These are phyloP conservation scores for Xerus inauris DNA, from an alignment of 2,113 vertebrate species.

Conservation along the genomic window DNA sequence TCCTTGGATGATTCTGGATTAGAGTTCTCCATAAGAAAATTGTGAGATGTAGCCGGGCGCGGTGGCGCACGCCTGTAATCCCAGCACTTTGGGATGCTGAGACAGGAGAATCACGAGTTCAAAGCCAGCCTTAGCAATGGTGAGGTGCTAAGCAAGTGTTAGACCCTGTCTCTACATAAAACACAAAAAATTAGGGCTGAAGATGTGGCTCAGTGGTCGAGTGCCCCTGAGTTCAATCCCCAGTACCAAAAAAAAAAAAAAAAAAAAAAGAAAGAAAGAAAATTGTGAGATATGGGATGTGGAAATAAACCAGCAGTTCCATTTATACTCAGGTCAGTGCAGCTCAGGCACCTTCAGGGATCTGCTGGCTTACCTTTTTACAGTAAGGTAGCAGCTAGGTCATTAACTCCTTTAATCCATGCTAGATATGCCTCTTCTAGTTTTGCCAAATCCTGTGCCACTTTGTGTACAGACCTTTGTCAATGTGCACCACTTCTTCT, in stretches of 20 bases:
- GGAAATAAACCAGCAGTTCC: not conserved
- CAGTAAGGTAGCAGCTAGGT: too few relatives aligned
- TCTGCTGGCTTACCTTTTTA: not conserved
- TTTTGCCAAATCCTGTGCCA: not conserved
- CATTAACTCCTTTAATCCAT: not conserved
- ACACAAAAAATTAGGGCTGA: too few relatives aligned
- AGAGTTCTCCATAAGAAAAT: not conserved
- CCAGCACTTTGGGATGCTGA: too few relatives aligned
- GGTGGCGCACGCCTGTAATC: too few relatives aligned
- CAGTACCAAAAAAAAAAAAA: too few relatives aligned
- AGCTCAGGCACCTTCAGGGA: not conserved
- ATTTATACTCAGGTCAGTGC: not conserved
- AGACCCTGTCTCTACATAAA: too few relatives aligned
- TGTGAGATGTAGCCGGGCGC: not conserved
- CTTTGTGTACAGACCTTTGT: not conserved
- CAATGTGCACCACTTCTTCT: not conserved
- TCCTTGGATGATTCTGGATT: not conserved
- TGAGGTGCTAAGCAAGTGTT: too few relatives aligned
- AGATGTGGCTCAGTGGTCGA: too few relatives aligned
- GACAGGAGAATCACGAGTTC: too few relatives aligned
- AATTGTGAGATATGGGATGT: not conserved
- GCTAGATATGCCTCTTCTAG: accelerated
- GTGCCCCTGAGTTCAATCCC: too few relatives aligned
- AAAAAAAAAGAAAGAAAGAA: too few relatives aligned
- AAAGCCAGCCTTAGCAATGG: too few relatives aligned